A percentile compares a stretch with the other conserved stretches of the same genome.
phyloP scores from a whole-genome alignment of 2,797 vertebrate species.

The Rhinichthys osculus region DNA sequence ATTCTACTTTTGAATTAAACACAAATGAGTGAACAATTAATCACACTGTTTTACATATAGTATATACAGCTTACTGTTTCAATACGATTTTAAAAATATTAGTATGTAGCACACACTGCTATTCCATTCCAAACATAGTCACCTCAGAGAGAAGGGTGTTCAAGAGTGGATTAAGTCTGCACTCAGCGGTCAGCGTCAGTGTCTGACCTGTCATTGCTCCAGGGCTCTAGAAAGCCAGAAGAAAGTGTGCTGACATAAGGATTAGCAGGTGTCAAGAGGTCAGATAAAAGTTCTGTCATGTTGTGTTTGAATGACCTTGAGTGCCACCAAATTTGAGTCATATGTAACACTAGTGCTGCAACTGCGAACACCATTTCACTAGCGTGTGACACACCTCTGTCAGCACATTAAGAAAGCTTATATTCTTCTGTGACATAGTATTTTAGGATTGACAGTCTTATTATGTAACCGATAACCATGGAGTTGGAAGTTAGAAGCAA shows the following conservation, averaged over 20 bases:
- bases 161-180: conserved; percentile 3
- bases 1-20: background rate
- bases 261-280: conserved; percentile 56
- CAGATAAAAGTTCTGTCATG: conserved; percentile 53
- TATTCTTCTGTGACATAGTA: background rate
- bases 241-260: conserved; percentile 58
- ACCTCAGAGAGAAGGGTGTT: background rate
- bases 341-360: conserved; percentile 36
- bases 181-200: conserved; percentile 7
- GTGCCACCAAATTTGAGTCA: conserved; percentile 47
- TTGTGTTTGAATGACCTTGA: conserved; percentile 58
- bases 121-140: conserved; percentile 11
- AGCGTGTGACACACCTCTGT: conserved; percentile 21
- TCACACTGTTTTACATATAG: background rate
- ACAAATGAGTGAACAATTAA: background rate
- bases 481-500: background rate
- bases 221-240: conserved; percentile 46
- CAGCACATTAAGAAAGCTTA: conserved; percentile 12
- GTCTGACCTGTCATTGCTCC: conserved; percentile 44
- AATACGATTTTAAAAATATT: background rate
- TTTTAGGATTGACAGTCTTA: background rate
- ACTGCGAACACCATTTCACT: conserved; percentile 37
- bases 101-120: background rate
- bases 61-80: background rate
- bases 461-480: background rate